phyloP scores from a whole-genome alignment of 2,888 invertebrate genomes.

The Spisula subtruncata region DNA sequence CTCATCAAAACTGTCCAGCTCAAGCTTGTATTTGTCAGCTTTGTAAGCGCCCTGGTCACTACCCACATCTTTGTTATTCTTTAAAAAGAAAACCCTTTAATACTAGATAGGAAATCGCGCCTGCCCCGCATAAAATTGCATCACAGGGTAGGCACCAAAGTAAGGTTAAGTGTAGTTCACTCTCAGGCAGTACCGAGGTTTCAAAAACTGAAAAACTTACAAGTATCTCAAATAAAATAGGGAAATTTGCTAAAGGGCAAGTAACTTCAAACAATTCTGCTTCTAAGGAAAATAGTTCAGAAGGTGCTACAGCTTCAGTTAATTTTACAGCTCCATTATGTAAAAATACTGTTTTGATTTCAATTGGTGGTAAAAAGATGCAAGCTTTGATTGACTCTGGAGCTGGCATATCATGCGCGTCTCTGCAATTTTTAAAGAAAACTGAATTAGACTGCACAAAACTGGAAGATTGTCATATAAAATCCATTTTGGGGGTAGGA shows the following conservation, averaged over 20 bases:
- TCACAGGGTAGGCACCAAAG: not conserved
- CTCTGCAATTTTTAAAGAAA: not conserved
- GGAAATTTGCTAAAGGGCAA: not conserved
- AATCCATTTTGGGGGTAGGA: not conserved
- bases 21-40: not conserved
- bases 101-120: not conserved
- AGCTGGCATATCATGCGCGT: not conserved
- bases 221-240: not conserved
- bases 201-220: no score
- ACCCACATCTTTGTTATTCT: not conserved
- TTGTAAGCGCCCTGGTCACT: not conserved
- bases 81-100: no score
- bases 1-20: not conserved
- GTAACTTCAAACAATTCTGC: not conserved
- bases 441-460: not conserved
- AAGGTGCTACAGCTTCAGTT: not conserved
- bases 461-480: not conserved
- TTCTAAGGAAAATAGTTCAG: not conserved
- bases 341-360: not conserved
- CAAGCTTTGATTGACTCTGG: not conserved
- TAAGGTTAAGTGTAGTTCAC: not conserved
- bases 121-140: not conserved
- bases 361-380: not conserved
- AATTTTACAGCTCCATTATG: not conserved
- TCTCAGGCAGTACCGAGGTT: no score